Conservation (phyloP, 2,888 invertebrate genomes). For the Heliconius sara region DNA sequence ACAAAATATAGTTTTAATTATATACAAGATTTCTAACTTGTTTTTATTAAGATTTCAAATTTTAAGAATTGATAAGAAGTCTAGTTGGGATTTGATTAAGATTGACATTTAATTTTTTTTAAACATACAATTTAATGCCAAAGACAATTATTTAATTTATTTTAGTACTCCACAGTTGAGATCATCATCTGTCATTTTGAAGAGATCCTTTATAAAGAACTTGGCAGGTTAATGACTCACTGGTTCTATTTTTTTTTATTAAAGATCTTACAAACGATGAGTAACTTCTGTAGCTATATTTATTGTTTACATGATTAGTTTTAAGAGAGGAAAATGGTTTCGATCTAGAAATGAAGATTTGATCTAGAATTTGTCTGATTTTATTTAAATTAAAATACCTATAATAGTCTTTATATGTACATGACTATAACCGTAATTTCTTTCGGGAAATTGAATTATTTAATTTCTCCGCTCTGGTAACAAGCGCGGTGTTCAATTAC, state of each 20-base stretch:
- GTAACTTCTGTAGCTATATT: background rate
- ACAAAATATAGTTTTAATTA: no score
- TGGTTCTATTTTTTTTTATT: background rate
- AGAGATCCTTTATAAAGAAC: background rate
- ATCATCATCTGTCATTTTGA: background rate
- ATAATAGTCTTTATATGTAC: no score
- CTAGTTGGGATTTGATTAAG: no score
- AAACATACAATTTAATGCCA: background rate
- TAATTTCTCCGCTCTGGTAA: background rate
- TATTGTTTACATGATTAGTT: background rate
- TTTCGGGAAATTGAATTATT: background rate
- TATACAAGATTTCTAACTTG: no score
- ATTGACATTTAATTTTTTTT: background rate
- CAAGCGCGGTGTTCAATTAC: background rate
- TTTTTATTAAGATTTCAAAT: no score
- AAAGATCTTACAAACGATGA: background rate
- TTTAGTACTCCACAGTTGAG: background rate
- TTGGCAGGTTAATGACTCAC: background rate
- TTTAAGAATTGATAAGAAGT: no score
- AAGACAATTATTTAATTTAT: slow-evolving; percentile 5
- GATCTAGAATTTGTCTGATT: background rate
- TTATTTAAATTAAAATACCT: no score
- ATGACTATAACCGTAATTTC: no score
- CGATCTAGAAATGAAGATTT: background rate
- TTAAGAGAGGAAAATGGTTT: background rate